Percentiles rank a stretch among this genome's conserved stretches.
phyloP scores from a whole-genome alignment of 1,140 invertebrate genomes.

The Parapsyche elsis region DNA sequence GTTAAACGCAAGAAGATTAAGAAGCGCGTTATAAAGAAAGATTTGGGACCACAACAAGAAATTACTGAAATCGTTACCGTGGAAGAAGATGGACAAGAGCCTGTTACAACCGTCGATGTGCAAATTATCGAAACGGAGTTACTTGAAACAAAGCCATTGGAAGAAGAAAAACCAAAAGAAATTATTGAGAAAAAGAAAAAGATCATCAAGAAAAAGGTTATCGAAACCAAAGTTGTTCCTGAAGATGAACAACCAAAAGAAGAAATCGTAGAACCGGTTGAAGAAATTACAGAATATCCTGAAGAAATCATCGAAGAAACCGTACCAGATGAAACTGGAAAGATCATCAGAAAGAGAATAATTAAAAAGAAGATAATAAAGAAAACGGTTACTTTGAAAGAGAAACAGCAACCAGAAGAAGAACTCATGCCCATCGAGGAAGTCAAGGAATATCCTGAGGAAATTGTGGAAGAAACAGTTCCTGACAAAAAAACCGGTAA shows the following conservation, averaged over 20 bases:
- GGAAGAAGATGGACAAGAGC: constrained; percentile 61
- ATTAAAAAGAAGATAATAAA: constrained; percentile 52
- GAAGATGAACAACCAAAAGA: constrained; percentile 44
- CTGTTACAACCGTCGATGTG: constrained; percentile 61
- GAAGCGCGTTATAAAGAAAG: constrained; percentile 59
- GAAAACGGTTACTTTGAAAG: neutral
- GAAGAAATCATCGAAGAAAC: constrained; percentile 46
- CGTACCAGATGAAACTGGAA: constrained; percentile 23
- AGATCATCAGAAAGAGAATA: constrained; percentile 38
- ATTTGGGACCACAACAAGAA: constrained; percentile 58
- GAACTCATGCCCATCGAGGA: neutral
- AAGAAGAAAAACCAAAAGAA: constrained; percentile 53
- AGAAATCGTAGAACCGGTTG: constrained; percentile 52
- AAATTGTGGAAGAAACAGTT: constrained; percentile 57
- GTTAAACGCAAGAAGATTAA: constrained; percentile 56
- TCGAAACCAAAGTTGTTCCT: constrained; percentile 49
- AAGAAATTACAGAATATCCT: constrained; percentile 57
- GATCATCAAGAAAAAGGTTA: constrained; percentile 23
- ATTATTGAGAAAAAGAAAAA: constrained; percentile 41
- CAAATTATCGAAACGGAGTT: constrained; percentile 62
- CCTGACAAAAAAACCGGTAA: constrained; percentile 44
- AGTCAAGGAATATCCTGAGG: constrained; percentile 60
- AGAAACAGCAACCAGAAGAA: constrained; percentile 39
- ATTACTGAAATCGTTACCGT: constrained; percentile 60
- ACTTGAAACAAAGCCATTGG: constrained; percentile 50